A percentile compares a stretch with the other conserved stretches of the same genome.
These are phyloP conservation scores for Petrocephalus zakoni DNA, from an alignment of 2,113 vertebrate species.

Conservation along the genomic window DNA sequence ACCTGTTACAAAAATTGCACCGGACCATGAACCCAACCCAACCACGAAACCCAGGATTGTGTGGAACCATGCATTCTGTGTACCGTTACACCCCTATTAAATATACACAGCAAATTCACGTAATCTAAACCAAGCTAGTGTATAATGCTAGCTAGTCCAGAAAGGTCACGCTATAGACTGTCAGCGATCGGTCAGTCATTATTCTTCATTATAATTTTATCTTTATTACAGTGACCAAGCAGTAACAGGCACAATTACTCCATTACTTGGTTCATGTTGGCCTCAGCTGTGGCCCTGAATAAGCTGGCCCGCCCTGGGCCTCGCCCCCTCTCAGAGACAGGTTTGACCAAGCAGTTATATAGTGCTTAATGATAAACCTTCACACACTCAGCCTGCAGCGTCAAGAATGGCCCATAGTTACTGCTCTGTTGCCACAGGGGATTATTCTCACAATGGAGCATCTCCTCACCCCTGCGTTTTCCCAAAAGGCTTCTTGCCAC, in stretches of 20 bases:
- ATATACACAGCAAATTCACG: not conserved
- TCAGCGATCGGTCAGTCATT: not conserved
- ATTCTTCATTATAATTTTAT: not conserved
- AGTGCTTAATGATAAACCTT: constrained; percentile 39
- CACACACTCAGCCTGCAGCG: constrained; percentile 27
- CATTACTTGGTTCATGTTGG: not conserved
- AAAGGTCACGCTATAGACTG: not conserved
- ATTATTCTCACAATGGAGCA: constrained; percentile 19
- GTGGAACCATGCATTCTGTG: not conserved
- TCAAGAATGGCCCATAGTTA: constrained; percentile 33
- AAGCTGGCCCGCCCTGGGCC: not conserved
- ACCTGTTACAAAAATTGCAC: not conserved
- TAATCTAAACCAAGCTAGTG: not conserved
- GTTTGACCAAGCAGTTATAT: constrained; percentile 24
- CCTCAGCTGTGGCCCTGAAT: not conserved
- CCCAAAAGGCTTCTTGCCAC: not conserved
- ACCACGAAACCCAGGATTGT: not conserved
- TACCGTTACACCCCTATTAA: not conserved
- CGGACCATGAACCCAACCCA: not conserved
- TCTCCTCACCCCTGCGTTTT: not conserved
- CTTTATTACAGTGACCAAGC: not conserved
- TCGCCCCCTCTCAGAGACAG: not conserved
- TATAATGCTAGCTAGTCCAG: not conserved
- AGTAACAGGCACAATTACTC: not conserved
- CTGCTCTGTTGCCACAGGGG: not conserved